phyloP scores from a whole-genome alignment of 2,113 vertebrate species.

The Stegostoma tigrinum region DNA sequence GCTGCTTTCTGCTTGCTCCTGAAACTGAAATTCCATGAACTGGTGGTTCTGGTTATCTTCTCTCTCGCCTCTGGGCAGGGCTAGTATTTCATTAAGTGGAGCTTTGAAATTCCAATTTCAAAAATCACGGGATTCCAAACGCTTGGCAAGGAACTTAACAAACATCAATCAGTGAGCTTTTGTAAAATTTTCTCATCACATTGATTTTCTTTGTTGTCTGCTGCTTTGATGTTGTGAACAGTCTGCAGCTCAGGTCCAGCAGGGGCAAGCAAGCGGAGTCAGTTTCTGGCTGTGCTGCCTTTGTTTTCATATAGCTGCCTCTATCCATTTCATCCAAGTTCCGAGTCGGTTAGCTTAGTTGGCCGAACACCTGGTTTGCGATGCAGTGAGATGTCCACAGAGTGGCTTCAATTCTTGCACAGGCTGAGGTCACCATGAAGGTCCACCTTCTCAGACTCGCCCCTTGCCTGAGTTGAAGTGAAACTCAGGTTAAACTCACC shows the following conservation, averaged over 20 bases:
- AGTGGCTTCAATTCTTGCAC: too few relatives aligned
- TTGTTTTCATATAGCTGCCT: background rate
- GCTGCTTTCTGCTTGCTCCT: background rate
- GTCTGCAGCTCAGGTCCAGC: background rate
- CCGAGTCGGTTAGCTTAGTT: too few relatives aligned
- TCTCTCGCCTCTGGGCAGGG: background rate
- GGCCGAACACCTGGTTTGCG: too few relatives aligned
- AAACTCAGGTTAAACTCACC: too few relatives aligned
- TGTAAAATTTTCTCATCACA: background rate
- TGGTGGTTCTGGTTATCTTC: background rate
- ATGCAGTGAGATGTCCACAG: too few relatives aligned
- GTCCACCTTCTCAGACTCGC: too few relatives aligned
- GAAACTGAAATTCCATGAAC: background rate
- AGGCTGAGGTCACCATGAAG: too few relatives aligned
- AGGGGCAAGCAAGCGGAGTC: too few relatives aligned
- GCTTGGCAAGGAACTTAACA: background rate
- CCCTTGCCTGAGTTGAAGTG: too few relatives aligned
- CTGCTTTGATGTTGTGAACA: background rate
- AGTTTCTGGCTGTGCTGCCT: background rate
- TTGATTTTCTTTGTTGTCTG: background rate
- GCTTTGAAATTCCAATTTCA: background rate
- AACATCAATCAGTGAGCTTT: background rate
- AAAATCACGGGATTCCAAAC: background rate
- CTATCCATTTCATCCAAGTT: background rate
- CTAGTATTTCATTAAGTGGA: background rate